Conservation (phyloP, 2,888 invertebrate species). For the Synergus laeviventris region DNA sequence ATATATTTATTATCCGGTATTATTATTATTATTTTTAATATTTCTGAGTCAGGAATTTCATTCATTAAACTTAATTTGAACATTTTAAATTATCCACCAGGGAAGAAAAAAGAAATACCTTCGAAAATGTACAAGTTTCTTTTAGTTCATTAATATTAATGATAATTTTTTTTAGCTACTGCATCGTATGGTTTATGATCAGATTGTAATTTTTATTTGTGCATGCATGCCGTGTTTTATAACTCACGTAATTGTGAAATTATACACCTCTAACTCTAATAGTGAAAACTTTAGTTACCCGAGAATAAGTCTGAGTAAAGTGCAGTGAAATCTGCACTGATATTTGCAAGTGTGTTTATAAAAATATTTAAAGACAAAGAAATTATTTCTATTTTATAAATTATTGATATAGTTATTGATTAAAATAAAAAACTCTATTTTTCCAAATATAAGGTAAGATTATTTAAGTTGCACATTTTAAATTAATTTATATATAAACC, state of each 20-base stretch:
- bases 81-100: no score
- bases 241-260: constrained; percentile 25
- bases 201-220: not conserved
- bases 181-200: not conserved
- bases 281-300: not conserved
- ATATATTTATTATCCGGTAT: no score
- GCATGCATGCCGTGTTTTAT: constrained; percentile 4
- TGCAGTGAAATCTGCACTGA: constrained; percentile 1
- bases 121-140: not conserved
- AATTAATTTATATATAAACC: no score
- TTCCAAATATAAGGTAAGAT: no score
- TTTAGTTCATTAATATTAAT: not conserved
- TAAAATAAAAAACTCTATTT: no score
- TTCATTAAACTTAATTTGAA: no score
- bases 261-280: constrained; percentile 4
- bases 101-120: no score
- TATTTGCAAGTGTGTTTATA: constrained; percentile 7
- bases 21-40: no score
- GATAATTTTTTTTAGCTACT: not conserved
- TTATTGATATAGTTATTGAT: no score
- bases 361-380: not conserved
- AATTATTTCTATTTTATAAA: not conserved
- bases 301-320: not conserved
- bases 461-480: no score
- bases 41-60: no score